These are phyloP conservation scores for Leistus spinibarbis DNA, from an alignment of 2,888 invertebrate species.

Conservation along the genomic window DNA sequence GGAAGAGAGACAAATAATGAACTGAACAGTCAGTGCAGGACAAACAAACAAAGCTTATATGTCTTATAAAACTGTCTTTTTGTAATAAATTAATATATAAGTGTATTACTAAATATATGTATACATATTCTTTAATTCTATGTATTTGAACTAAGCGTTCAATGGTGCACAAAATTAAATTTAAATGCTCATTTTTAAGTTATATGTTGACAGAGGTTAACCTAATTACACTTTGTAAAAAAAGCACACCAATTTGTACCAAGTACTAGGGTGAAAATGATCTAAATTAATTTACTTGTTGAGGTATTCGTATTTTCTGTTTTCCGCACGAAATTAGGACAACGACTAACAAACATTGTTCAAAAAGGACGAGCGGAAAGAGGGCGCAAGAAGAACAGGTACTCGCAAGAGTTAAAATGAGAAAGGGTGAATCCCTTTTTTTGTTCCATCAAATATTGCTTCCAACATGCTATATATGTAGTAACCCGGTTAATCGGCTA, in stretches of 20 bases:
- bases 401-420: not conserved
- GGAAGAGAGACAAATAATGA: no score
- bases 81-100: no score
- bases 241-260: constrained; percentile 2
- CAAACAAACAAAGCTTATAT: no score
- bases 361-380: not conserved
- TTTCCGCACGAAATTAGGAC: not conserved
- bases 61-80: no score
- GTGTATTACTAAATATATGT: no score
- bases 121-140: no score
- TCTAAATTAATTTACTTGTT: constrained; percentile 9
- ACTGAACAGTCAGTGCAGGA: no score
- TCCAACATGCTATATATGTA: not conserved
- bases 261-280: not conserved
- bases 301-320: constrained; percentile 4
- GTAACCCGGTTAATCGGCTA: not conserved
- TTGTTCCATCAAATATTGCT: not conserved
- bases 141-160: no score
- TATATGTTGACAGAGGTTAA: not conserved
- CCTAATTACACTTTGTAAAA: not conserved
- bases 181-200: not conserved
- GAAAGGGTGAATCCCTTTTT: not conserved
- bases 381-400: not conserved
- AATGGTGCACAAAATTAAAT: not conserved
- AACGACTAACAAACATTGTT: not conserved